Percentiles rank a stretch among this genome's conserved stretches.
Evolutionary conservation across 2,888 invertebrate genomes (phyloP).

Genomic region (Coenonympha glycerion): DNA sequence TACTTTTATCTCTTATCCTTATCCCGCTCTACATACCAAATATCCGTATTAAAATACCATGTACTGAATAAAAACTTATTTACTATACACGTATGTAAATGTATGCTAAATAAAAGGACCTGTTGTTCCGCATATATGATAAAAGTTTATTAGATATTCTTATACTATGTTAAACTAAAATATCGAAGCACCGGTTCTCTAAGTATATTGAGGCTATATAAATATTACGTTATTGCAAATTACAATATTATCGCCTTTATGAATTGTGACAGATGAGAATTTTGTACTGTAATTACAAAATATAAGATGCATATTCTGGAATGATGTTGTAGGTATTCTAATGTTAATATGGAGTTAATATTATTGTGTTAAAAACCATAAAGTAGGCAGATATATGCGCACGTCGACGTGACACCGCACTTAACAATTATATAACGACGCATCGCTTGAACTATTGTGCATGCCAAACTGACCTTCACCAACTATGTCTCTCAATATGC

Average conservation of each 20-base stretch:
- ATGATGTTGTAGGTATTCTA: constrained; percentile 5
- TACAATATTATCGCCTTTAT: constrained; percentile 16
- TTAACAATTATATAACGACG: constrained; percentile 24
- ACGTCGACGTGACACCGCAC: constrained; percentile 16
- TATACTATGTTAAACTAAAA: constrained; percentile 16
- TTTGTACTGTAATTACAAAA: background rate
- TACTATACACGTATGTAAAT: constrained; percentile 24
- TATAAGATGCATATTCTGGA: constrained; percentile 1
- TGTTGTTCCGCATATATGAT: constrained; percentile 23
- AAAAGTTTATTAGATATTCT: constrained; percentile 25
- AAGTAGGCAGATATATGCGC: no score
- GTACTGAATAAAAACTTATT: constrained; percentile 13
- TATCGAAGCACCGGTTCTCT: constrained; percentile 28
- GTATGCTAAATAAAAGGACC: constrained; percentile 28
- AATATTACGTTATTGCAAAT: background rate
- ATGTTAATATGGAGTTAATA: constrained; percentile 11
- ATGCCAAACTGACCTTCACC: constrained; percentile 59
- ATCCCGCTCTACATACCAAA: constrained; percentile 7
- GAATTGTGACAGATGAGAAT: background rate
- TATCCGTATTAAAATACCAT: constrained; percentile 7
- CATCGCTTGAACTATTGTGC: constrained; percentile 36
- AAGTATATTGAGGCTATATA: constrained; percentile 26
- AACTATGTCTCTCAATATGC: constrained; percentile 51
- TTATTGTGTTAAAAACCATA: constrained; percentile 4
- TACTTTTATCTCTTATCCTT: constrained; percentile 4